phyloP scores from a whole-genome alignment of 37 sponge, comb jelly and placozoan genomes.

The Spongia lamella region DNA sequence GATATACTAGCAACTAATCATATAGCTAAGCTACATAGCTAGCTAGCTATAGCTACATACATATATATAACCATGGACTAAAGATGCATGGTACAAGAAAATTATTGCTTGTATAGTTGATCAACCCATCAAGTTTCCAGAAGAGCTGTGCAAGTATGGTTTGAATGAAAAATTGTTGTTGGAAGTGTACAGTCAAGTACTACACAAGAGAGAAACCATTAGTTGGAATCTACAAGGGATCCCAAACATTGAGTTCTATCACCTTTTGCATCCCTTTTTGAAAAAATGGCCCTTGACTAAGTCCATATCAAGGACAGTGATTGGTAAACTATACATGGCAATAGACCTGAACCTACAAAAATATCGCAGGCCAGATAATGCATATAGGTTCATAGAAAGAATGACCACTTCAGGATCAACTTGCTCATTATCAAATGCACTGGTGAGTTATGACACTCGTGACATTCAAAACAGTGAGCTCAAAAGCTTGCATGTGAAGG shows the following conservation, averaged over 20 bases:
- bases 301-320: slow-evolving; percentile 4
- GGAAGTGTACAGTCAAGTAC: slow-evolving; percentile 6
- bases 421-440: too few species aligned
- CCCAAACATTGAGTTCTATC: slow-evolving; percentile 29
- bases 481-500: background rate
- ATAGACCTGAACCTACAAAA: slow-evolving; percentile 20
- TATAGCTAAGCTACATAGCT: too few species aligned
- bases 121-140: background rate
- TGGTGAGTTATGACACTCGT: too few species aligned
- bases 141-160: slow-evolving; percentile 8
- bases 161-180: slow-evolving; percentile 7
- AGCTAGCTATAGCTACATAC: too few species aligned
- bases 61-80: too few species aligned
- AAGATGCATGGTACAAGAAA: too few species aligned
- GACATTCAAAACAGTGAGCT: background rate
- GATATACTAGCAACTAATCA: too few species aligned
- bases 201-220: background rate
- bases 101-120: too few species aligned
- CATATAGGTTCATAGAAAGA: slow-evolving; percentile 23
- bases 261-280: slow-evolving; percentile 30
- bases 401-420: background rate
- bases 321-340: slow-evolving; percentile 33
- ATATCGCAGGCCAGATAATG: slow-evolving; percentile 19
- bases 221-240: slow-evolving; percentile 1
- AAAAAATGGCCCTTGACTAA: slow-evolving; percentile 32